These are phyloP conservation scores for Enteromius paludinosus DNA, from an alignment of 2,797 vertebrate species.

Conservation along the genomic window DNA sequence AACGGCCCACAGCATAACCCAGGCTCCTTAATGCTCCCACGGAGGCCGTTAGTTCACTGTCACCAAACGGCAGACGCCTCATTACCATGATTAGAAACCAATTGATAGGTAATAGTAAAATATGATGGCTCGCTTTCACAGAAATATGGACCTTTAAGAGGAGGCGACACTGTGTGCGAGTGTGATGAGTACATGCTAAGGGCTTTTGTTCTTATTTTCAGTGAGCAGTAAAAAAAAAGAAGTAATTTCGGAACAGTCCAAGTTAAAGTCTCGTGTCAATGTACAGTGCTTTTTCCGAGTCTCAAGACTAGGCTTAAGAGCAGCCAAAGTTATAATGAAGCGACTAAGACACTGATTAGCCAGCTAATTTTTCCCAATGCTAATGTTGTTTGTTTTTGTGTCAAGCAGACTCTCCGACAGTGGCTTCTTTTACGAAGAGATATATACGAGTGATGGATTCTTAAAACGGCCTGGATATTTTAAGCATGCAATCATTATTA, in stretches of 20 bases:
- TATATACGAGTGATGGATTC: conserved; percentile 65
- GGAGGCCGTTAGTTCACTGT: conserved; percentile 85
- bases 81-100: conserved; percentile 87
- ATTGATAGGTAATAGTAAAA: conserved; percentile 90
- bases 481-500: conserved; percentile 71
- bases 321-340: conserved; percentile 56
- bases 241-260: background rate
- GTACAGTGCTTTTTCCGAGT: conserved; percentile 31
- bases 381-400: conserved; percentile 53
- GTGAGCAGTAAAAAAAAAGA: conserved; percentile 8
- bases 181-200: conserved; percentile 13
- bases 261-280: conserved; percentile 41
- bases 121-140: conserved; percentile 80
- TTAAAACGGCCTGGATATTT: conserved; percentile 72
- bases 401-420: conserved; percentile 51
- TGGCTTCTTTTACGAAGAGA: conserved; percentile 63
- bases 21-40: conserved; percentile 86
- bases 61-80: conserved; percentile 84
- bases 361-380: conserved; percentile 42
- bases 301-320: conserved; percentile 41
- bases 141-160: conserved; percentile 78
- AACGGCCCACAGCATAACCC: conserved; percentile 88
- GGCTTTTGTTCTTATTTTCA: conserved; percentile 18
- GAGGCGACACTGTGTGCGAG: conserved; percentile 40
- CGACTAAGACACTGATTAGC: conserved; percentile 56